phyloP scores from a whole-genome alignment of 2,888 invertebrate species.

The Apodemia hepburni region DNA sequence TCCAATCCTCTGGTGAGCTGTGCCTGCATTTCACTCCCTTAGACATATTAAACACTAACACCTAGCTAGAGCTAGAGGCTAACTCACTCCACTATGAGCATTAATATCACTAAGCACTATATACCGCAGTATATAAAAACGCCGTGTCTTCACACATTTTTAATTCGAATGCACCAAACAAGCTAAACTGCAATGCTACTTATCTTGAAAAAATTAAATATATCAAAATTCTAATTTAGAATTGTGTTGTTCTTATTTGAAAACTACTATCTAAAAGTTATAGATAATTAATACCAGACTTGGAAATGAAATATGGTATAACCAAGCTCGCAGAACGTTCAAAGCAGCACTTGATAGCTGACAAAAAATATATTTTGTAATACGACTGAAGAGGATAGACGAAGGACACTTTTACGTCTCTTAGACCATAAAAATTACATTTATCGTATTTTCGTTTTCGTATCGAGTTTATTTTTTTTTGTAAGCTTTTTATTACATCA shows the following conservation, averaged over 20 bases:
- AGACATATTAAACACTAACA: constrained; percentile 52
- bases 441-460: no score
- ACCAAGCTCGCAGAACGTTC: neutral
- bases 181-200: constrained; percentile 44
- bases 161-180: constrained; percentile 47
- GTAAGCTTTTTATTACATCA: no score
- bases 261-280: constrained; percentile 23
- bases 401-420: no score
- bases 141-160: constrained; percentile 46
- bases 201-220: constrained; percentile 16
- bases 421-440: no score
- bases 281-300: constrained; percentile 26
- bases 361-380: neutral
- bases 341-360: neutral
- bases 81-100: constrained; percentile 76
- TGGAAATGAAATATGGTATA: neutral
- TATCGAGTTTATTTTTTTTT: no score
- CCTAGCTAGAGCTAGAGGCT: constrained; percentile 71
- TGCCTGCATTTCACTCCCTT: constrained; percentile 41
- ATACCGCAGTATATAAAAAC: constrained; percentile 51
- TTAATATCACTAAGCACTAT: constrained; percentile 73
- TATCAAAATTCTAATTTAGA: constrained; percentile 46
- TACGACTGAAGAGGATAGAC: neutral
- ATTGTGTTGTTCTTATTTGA: constrained; percentile 39
- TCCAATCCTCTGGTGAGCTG: constrained; percentile 39